Percentiles rank a stretch among this genome's conserved stretches.
Conservation (phyloP, 2,113 vertebrate species). For the Bubo bubo region DNA sequence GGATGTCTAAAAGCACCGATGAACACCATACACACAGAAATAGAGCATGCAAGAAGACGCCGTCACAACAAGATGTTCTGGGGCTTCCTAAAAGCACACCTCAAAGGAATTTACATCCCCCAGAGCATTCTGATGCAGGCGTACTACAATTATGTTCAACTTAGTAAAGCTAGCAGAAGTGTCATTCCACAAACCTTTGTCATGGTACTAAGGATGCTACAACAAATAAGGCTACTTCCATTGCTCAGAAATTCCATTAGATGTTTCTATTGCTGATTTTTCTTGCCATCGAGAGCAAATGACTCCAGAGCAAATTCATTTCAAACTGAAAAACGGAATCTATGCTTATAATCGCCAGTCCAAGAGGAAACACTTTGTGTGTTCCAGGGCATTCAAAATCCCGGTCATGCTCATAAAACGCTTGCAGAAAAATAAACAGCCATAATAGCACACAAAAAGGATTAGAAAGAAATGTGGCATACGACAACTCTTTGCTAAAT, state of each 20-base stretch:
- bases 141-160: fast-evolving
- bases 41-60: background rate
- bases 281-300: background rate
- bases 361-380: background rate
- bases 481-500: background rate
- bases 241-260: background rate
- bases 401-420: background rate
- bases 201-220: too few species aligned
- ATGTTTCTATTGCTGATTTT: background rate
- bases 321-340: background rate
- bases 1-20: background rate
- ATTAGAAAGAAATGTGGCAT: background rate
- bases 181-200: background rate
- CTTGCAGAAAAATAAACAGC: background rate
- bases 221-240: background rate
- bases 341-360: background rate
- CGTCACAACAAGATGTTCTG: background rate
- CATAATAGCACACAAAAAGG: background rate
- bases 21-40: background rate
- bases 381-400: background rate
- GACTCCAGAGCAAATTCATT: background rate
- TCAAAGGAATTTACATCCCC: background rate
- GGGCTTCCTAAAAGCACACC: background rate
- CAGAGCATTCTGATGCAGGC: background rate
- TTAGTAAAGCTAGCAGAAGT: background rate